Evolutionary conservation across 2,888 invertebrate species (phyloP).

Genomic region (Nemurella pictetii): DNA sequence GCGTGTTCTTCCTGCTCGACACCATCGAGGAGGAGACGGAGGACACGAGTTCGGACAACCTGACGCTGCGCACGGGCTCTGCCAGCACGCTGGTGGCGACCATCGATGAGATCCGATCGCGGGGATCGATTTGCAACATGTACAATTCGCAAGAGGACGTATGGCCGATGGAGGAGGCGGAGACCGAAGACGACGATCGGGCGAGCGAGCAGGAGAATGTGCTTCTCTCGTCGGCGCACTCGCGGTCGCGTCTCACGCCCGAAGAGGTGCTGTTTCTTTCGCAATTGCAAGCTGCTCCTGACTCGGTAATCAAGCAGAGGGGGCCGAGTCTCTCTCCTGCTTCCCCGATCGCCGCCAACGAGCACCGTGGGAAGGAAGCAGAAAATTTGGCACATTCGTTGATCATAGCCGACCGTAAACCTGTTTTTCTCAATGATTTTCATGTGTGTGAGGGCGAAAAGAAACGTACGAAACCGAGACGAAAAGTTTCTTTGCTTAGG

Average conservation of each 20-base stretch:
- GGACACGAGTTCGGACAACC: constrained; percentile 50
- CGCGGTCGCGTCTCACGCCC: constrained; percentile 56
- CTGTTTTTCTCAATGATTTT: neutral
- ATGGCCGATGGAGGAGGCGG: constrained; percentile 28
- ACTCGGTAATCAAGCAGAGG: constrained; percentile 45
- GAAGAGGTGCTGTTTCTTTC: constrained; percentile 54
- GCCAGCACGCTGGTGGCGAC: constrained; percentile 65
- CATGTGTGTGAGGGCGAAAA: neutral
- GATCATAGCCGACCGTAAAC: neutral
- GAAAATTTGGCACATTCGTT: neutral
- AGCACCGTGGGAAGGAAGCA: neutral
- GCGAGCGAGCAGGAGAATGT: constrained; percentile 2
- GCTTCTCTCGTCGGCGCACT: constrained; percentile 38
- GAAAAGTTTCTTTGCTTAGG: constrained; percentile 62
- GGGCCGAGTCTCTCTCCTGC: constrained; percentile 10
- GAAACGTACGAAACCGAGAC: constrained; percentile 50
- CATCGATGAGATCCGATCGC: constrained; percentile 64
- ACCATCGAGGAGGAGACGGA: constrained; percentile 59
- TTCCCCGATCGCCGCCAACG: neutral
- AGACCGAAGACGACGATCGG: neutral
- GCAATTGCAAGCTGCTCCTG: constrained; percentile 50
- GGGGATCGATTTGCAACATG: constrained; percentile 60
- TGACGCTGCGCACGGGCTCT: constrained; percentile 50
- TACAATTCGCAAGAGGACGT: constrained; percentile 39
- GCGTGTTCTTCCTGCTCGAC: constrained; percentile 56